Base-by-base conservation (phyloP, 2,113 vertebrate genomes). In the Epinephelus lanceolatus region DNA sequence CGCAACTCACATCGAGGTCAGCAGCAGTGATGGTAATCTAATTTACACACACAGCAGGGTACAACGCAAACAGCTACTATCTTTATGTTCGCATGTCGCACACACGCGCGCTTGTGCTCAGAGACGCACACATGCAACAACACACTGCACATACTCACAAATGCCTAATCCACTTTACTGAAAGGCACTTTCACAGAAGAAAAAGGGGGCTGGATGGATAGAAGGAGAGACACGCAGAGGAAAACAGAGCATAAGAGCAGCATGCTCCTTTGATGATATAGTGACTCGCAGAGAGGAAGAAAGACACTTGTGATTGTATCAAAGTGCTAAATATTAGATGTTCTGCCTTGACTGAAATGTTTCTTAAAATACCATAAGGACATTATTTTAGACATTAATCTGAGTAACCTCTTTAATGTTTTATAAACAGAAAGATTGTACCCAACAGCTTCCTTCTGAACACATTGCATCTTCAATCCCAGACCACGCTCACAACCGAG, bases 1-100 rank as follows among this genome's bases (percentile, higher is more conserved):
- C 56, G 15, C 70, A 81, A 51, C 88, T 92, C 89, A 90, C 82
- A 93, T 87, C 71, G 79, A 88, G 93, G 91, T 94, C 93, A 93
- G 83, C 78, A 57, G 71, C 90, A 92, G 78, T 88, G 91, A 93
- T 85, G 88, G 5, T 91, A 89, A 93, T 93, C 90, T 75, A 86
- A 93, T 93, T 93, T 92, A 87, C 69, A 88, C 68, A 85, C 68
- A 85, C 78, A 75, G 69, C 25, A 62, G 74, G 69, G 60, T 53
- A 72, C 49, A 78, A 65, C 17, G 53, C 67, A 86, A 88, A 86
- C 70, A 85, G 55, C 78, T 61, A 69, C 76, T 63, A 51, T 75
- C 59, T 82, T 73, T 42, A 66, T 79, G 67, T 89, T 85, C 78
- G 45, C 66, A 69, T 66, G 69, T 79, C 25, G 57, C 76, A 76